These are phyloP conservation scores for Microplitis mediator DNA, from an alignment of 1,140 invertebrate genomes.

Conservation along the genomic window DNA sequence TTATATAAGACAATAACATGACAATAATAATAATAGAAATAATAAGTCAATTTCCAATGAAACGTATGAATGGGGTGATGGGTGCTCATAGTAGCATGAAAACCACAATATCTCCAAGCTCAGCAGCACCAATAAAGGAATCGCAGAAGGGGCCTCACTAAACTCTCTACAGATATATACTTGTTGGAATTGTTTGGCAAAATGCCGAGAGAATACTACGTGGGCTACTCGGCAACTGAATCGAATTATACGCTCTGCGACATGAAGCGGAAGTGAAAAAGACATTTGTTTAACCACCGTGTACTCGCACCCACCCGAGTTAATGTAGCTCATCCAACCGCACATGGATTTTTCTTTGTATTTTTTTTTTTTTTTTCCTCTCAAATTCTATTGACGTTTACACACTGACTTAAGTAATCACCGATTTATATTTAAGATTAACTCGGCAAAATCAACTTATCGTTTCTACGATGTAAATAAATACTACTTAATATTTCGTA, in stretches of 20 bases:
- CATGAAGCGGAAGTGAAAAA: slow-evolving; percentile 36
- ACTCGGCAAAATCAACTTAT: background rate
- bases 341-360: slow-evolving; percentile 6
- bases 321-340: slow-evolving; percentile 31
- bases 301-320: slow-evolving; percentile 10
- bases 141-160: slow-evolving; percentile 9
- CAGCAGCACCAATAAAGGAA: slow-evolving; percentile 16
- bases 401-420: too few relatives aligned
- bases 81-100: background rate
- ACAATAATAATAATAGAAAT: background rate
- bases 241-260: slow-evolving; percentile 36
- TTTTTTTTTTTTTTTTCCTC: slow-evolving; percentile 1
- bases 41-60: slow-evolving; percentile 13
- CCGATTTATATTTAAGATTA: background rate
- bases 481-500: background rate
- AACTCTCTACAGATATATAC: slow-evolving; percentile 4
- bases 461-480: background rate
- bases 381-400: slow-evolving; percentile 15
- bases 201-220: slow-evolving; percentile 31
- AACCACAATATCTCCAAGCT: slow-evolving; percentile 11
- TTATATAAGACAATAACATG: background rate
- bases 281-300: slow-evolving; percentile 38
- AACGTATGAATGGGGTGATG: background rate
- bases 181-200: slow-evolving; percentile 29
- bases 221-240: slow-evolving; percentile 35